A percentile compares a stretch with the other conserved stretches of the same genome.
Conservation (phyloP, 2,113 vertebrate genomes). For the Campylorhamphus procurvoides region DNA sequence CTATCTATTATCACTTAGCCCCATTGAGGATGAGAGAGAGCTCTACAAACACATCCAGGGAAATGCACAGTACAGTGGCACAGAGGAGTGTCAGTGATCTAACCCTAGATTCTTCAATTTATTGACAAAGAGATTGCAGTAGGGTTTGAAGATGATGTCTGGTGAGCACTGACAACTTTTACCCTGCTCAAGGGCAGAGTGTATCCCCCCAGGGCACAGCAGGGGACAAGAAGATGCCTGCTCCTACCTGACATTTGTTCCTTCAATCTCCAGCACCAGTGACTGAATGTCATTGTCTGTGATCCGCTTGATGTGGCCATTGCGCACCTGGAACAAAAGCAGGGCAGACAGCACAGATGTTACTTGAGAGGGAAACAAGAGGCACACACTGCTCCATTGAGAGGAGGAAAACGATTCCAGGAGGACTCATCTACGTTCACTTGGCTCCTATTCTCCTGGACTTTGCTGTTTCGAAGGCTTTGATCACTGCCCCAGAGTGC, state of each 20-base stretch:
- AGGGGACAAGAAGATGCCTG: not conserved
- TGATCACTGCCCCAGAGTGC: not conserved
- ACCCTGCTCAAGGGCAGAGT: not conserved
- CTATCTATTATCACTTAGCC: not conserved
- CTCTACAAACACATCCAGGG: not conserved
- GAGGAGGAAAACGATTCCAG: not conserved
- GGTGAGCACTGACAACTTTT: not conserved
- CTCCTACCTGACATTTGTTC: slow-evolving; percentile 90
- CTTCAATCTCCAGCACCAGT: slow-evolving; percentile 91
- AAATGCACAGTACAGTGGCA: not conserved
- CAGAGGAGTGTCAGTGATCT: not conserved
- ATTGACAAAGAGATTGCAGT: not conserved
- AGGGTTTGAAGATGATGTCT: not conserved
- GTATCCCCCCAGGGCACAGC: not conserved
- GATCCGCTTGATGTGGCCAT: slow-evolving; percentile 94
- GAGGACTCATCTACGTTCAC: not conserved
- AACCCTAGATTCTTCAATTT: not conserved
- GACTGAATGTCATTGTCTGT: slow-evolving; percentile 97
- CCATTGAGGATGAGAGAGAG: not conserved
- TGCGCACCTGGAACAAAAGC: slow-evolving; percentile 82
- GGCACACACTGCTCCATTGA: not conserved
- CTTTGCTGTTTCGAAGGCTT: not conserved
- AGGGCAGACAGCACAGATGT: not conserved
- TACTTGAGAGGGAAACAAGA: not conserved
- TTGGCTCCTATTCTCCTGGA: not conserved